A percentile compares a stretch with the other conserved stretches of the same genome.
Conservation (phyloP, 2,113 vertebrate genomes). For the Mormoops blainvillei region DNA sequence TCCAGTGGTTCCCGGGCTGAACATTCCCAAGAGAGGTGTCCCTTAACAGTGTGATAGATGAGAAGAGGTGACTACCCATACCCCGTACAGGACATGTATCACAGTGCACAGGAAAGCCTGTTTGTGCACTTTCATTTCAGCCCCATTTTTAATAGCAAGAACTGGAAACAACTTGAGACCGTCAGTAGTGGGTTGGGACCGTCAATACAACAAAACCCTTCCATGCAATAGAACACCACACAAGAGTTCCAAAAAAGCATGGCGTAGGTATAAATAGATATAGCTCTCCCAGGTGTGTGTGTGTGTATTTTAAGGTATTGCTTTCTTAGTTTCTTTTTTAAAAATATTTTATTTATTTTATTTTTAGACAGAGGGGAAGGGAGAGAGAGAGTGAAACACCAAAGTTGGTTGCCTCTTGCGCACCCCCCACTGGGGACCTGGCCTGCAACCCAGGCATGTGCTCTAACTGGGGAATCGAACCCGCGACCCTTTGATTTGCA, state of each 20-base stretch:
- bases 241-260: neutral
- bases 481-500: too few relatives aligned
- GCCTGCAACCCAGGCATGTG: too few relatives aligned
- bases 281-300: neutral
- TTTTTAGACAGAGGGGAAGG: too few relatives aligned
- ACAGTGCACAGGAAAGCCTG: neutral
- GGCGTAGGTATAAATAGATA: neutral
- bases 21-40: neutral
- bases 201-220: neutral
- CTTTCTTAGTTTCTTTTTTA: too few relatives aligned
- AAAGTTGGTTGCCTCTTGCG: too few relatives aligned
- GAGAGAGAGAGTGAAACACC: too few relatives aligned
- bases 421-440: too few relatives aligned
- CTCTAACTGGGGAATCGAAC: too few relatives aligned
- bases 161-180: neutral
- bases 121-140: neutral
- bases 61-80: neutral
- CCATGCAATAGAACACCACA: accelerated
- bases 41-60: neutral
- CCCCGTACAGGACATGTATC: neutral
- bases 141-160: neutral
- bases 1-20: neutral
- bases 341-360: too few relatives aligned
- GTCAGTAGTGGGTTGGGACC: neutral
- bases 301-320: too few relatives aligned